Evolutionary conservation across 2,113 vertebrate genomes (phyloP), one percentile per base, ranked within the genome.

Genomic region (Rhinogobius similis): DNA sequence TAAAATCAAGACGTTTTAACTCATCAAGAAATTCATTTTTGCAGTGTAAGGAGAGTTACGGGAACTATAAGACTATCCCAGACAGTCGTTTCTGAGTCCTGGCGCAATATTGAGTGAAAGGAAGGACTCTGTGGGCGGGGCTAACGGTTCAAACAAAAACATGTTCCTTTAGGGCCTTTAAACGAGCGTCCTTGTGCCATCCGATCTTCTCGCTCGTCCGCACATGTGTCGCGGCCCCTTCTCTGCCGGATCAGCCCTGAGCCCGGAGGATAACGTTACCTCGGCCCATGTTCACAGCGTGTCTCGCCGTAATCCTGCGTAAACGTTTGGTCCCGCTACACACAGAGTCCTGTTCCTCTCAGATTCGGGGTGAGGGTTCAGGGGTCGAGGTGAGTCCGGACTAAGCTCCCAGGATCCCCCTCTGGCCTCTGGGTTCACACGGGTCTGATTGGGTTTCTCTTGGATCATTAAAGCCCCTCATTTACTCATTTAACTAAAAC

Each of bases 201-300:
- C 46, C 4, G 73, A 72, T 36, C 55, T 38, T 77, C 77, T 83
- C 73, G 73, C 79, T 70, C 85, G 80, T 85, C 65, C 2, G 32
- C 73, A 67, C 79, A 87, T 82, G 86, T 90, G 88, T 89, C 75
- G 70, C 20, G 72, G 82, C 70, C 85, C 78, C 81, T n/a, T 82
- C 87, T 83, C 88, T 72, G 67, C 70, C 41, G 67, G 88, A 88
- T 90, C 88, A 87, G 62, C 3, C 61, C 84, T 91, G 88, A 92
- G 89, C 86, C 76, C 3, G 50, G 16, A 13, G 83, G 78, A 81
- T 90, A 77, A 65, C 58, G n/a, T 91, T 88, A 90, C 90, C 73
- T 59, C 85, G 88, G 86, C 90, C 84, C 88, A 90, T 89, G 88
- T 86, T 79, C 50, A 65, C 62, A 87, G 84, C 87, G 91, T 83